Evolutionary conservation across 1,140 invertebrate genomes (phyloP).

Genomic region (Papilio polytes): DNA sequence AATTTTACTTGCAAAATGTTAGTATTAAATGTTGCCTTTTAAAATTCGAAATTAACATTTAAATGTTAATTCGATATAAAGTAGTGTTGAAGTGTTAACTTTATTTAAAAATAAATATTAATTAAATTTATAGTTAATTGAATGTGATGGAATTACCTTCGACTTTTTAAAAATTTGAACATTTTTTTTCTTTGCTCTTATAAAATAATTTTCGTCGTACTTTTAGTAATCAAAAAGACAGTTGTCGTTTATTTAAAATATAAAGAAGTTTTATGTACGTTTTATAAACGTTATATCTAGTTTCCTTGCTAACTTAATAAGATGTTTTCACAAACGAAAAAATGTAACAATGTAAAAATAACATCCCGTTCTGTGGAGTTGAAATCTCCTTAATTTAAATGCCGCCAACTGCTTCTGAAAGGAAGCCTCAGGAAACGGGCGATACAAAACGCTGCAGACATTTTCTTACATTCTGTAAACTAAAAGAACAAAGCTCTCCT

Average conservation of each 20-base stretch:
- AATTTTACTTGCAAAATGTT: slow-evolving; percentile 4
- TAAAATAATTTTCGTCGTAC: too few species aligned
- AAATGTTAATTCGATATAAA: background rate
- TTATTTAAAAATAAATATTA: too few species aligned
- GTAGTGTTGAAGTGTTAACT: too few species aligned
- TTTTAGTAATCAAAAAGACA: background rate
- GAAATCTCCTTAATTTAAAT: slow-evolving; percentile 41
- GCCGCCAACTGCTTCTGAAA: slow-evolving; percentile 31
- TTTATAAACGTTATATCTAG: background rate
- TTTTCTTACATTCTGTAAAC: slow-evolving; percentile 35
- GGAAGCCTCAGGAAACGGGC: slow-evolving; percentile 24
- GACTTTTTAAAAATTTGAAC: too few species aligned
- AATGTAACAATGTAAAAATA: slow-evolving; percentile 39
- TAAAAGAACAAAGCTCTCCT: slow-evolving; percentile 36
- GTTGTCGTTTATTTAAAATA: background rate
- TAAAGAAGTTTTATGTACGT: background rate
- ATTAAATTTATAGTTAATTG: too few species aligned
- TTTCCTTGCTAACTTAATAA: background rate
- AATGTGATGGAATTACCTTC: too few species aligned
- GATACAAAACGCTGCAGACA: slow-evolving; percentile 34
- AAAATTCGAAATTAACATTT: background rate
- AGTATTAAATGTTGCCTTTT: background rate
- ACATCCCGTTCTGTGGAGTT: slow-evolving; percentile 21
- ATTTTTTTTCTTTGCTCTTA: too few species aligned
- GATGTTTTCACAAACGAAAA: slow-evolving; percentile 16